Evolutionary conservation across 2,888 invertebrate genomes (phyloP).

Genomic region (Spodoptera exigua): DNA sequence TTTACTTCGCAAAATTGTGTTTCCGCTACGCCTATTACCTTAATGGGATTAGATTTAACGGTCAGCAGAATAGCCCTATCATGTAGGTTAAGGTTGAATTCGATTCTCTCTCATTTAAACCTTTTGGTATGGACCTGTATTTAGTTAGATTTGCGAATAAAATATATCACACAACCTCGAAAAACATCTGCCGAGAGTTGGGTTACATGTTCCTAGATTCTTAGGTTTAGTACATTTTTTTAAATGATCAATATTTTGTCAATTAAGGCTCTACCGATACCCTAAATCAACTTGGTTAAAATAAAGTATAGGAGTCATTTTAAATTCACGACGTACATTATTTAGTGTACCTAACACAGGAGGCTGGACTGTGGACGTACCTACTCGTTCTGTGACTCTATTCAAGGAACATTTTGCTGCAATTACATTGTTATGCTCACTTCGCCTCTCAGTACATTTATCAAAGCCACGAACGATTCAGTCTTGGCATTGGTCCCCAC

Average conservation of each 20-base stretch:
- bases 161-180: no score
- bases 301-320: neutral
- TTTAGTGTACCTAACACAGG: conserved; percentile 52
- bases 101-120: no score
- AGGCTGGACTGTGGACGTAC: conserved; percentile 57
- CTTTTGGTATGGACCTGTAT: no score
- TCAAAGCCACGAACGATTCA: conserved; percentile 81
- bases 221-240: no score
- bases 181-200: no score
- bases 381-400: conserved; percentile 74
- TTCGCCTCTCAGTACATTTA: conserved; percentile 82
- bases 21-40: no score
- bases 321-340: conserved; percentile 43
- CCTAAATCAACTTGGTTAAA: no score
- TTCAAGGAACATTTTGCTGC: conserved; percentile 87
- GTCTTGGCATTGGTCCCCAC: conserved; percentile 80
- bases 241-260: no score
- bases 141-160: no score
- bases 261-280: no score
- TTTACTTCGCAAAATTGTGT: no score
- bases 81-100: conserved; percentile 2
- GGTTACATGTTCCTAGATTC: no score
- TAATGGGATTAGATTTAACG: conserved; percentile 1
- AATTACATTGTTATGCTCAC: conserved; percentile 89
- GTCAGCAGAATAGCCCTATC: conserved; percentile 5